These are phyloP conservation scores for Malurus melanocephalus DNA, from an alignment of 2,113 vertebrate genomes.

Conservation along the genomic window DNA sequence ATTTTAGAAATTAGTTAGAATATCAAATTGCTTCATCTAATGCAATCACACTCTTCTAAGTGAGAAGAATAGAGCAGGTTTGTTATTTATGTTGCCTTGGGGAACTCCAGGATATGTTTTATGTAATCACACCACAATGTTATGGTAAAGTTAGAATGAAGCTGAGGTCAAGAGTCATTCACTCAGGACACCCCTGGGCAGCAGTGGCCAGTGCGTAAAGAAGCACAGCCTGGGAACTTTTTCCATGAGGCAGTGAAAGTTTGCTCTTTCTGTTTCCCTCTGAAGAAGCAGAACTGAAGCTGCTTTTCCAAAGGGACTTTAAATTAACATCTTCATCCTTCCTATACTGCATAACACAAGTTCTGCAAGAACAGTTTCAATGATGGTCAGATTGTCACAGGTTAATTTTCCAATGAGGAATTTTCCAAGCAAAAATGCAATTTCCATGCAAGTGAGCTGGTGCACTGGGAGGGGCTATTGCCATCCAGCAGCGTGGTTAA, in stretches of 20 bases:
- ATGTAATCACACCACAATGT: neutral
- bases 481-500: neutral
- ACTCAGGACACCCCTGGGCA: rapidly evolving
- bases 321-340: neutral
- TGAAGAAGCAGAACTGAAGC: neutral
- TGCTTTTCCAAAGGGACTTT: neutral
- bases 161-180: neutral
- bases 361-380: neutral
- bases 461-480: neutral
- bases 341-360: neutral
- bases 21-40: neutral
- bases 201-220: neutral
- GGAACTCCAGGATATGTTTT: neutral
- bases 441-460: neutral
- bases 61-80: neutral
- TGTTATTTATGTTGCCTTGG: neutral
- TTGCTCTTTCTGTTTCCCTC: neutral
- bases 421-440: neutral
- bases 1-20: neutral
- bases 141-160: neutral
- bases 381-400: neutral
- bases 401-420: no score
- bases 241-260: neutral
- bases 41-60: neutral
- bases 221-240: neutral